These are phyloP conservation scores for Drosophila parthenogenetica DNA, from an alignment of 2,888 invertebrate species.

Conservation along the genomic window DNA sequence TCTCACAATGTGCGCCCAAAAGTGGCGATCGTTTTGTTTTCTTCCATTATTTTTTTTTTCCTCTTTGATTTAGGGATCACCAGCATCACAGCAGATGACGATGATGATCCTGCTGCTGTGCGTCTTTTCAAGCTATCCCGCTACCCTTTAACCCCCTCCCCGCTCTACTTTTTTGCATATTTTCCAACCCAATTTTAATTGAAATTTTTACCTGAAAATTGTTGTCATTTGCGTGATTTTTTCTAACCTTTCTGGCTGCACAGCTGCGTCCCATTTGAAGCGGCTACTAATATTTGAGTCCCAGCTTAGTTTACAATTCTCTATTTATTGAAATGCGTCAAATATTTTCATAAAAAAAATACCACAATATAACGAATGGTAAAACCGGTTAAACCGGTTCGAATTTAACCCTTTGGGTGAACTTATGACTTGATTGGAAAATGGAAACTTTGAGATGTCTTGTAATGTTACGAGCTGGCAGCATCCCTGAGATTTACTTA, in stretches of 20 bases:
- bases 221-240: constrained; percentile 36
- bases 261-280: constrained; percentile 59
- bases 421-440: constrained; percentile 10
- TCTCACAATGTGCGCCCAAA: constrained; percentile 64
- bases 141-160: constrained; percentile 47
- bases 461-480: neutral
- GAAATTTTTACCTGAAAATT: constrained; percentile 73
- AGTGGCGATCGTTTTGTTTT: constrained; percentile 73
- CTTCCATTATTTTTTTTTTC: constrained; percentile 4
- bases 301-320: constrained; percentile 48
- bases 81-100: constrained; percentile 30
- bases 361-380: constrained; percentile 65
- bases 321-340: constrained; percentile 72
- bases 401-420: constrained; percentile 35
- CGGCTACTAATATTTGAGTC: constrained; percentile 38
- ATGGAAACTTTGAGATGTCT: constrained; percentile 5
- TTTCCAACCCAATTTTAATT: constrained; percentile 69
- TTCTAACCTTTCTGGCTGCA: neutral
- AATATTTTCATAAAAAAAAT: constrained; percentile 72
- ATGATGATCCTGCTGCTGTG: constrained; percentile 47
- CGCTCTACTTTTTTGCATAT: constrained; percentile 35
- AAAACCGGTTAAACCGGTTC: constrained; percentile 65
- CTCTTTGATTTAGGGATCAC: constrained; percentile 18
- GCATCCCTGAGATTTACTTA: neutral
- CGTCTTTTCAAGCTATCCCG: constrained; percentile 70